Conservation (phyloP, 2,888 invertebrate species). For the Rhogogaster chlorosoma region DNA sequence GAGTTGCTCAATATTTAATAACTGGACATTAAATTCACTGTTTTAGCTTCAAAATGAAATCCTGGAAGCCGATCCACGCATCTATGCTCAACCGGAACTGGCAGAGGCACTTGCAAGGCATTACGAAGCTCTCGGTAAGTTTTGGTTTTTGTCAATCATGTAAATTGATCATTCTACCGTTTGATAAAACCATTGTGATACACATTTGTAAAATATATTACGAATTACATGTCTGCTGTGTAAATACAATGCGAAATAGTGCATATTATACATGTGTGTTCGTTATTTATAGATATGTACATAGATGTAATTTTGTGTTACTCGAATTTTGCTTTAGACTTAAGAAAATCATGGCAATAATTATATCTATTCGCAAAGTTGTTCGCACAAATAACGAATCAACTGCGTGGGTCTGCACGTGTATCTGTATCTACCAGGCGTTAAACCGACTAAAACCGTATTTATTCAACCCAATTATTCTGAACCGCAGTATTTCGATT, state of each 20-base stretch:
- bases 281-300: neutral
- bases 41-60: constrained; percentile 51
- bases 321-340: neutral
- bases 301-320: neutral
- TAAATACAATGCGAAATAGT: neutral
- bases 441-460: constrained; percentile 1
- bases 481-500: constrained; percentile 20
- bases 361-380: neutral
- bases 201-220: neutral
- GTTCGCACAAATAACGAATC: neutral
- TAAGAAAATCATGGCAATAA: neutral
- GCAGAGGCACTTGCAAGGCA: constrained; percentile 58
- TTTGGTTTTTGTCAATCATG: neutral
- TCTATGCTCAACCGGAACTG: constrained; percentile 58
- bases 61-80: constrained; percentile 46
- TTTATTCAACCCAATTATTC: constrained; percentile 27
- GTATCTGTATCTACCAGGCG: neutral
- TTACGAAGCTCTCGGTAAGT: constrained; percentile 61
- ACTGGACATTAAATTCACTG: neutral
- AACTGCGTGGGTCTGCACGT: neutral
- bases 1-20: neutral
- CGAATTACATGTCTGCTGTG: neutral
- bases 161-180: neutral
- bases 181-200: neutral
- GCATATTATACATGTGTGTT: too few species aligned